A percentile compares a stretch with the other conserved stretches of the same genome.
These are phyloP conservation scores for Corticium candelabrum DNA, from an alignment of 37 sponge, comb jelly and placozoan species.

Conservation along the genomic window DNA sequence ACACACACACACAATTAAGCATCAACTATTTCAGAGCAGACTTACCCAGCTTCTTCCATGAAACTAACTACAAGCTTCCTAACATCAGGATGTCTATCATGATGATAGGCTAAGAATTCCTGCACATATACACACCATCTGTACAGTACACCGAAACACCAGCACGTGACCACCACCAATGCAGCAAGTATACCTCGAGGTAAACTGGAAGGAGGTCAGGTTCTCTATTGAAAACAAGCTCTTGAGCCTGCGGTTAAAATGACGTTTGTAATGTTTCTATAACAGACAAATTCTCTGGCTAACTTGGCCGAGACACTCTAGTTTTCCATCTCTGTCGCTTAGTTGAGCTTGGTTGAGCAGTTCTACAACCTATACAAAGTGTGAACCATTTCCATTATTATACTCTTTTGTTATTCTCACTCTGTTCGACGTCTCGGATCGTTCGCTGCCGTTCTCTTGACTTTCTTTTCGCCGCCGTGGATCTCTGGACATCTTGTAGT, in stretches of 20 bases:
- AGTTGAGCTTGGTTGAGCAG: conserved; percentile 68
- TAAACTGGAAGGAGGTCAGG: conserved; percentile 72
- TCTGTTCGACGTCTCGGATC: too few relatives aligned
- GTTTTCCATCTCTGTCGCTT: conserved; percentile 40
- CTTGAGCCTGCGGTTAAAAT: conserved; percentile 62
- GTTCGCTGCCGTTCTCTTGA: too few relatives aligned
- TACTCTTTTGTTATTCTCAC: too few relatives aligned
- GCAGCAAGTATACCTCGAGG: conserved; percentile 43
- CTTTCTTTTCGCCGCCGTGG: too few relatives aligned
- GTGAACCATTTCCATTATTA: too few relatives aligned
- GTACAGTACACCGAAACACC: neutral
- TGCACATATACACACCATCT: conserved; percentile 8
- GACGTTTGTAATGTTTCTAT: neutral
- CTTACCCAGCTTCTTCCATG: conserved; percentile 80
- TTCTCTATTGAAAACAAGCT: conserved; percentile 83
- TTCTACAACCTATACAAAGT: conserved; percentile 51
- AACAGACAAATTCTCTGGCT: neutral
- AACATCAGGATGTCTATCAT: conserved; percentile 62
- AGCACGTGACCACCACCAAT: neutral
- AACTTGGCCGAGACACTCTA: conserved; percentile 52
- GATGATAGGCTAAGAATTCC: conserved; percentile 84
- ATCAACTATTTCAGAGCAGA: neutral
- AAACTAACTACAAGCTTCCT: conserved; percentile 78
- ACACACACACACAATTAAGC: too few relatives aligned
- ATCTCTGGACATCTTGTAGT: too few relatives aligned